A percentile compares a stretch with the other conserved stretches of the same genome.
These are phyloP conservation scores for Spisula subtruncata DNA, from an alignment of 2,888 invertebrate genomes.

Conservation along the genomic window DNA sequence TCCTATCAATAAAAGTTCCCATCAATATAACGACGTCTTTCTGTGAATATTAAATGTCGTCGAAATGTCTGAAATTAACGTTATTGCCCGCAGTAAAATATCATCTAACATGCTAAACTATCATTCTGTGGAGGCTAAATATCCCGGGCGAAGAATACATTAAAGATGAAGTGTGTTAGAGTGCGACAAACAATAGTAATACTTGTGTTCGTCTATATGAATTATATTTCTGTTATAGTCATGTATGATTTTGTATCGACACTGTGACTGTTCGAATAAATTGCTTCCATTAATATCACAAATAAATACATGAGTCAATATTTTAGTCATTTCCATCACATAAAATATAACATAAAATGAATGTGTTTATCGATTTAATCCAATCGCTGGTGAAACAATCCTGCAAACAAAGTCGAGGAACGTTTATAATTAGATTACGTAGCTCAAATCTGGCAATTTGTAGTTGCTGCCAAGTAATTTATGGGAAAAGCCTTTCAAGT, in stretches of 20 bases:
- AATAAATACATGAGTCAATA: background rate
- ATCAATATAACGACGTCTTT: slow-evolving; percentile 9
- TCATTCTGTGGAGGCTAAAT: background rate
- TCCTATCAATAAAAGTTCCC: background rate
- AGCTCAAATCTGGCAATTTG: background rate
- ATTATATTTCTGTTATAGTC: no score
- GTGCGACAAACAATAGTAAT: no score
- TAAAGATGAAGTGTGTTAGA: no score
- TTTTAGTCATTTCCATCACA: background rate
- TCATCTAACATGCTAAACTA: background rate
- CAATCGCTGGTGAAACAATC: background rate
- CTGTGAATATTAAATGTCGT: background rate
- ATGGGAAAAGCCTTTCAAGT: background rate
- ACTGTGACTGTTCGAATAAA: no score
- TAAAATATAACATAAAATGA: background rate
- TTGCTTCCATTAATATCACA: no score
- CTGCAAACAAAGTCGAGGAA: background rate
- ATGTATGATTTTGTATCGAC: no score
- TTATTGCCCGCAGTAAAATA: background rate
- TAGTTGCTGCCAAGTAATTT: background rate
- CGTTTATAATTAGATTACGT: background rate
- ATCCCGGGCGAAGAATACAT: no score
- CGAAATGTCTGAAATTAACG: background rate
- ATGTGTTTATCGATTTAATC: background rate
- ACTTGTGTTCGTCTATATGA: no score